Evolutionary conservation across 1,140 invertebrate species (phyloP).

Genomic region (Mizuhopecten yessoensis): DNA sequence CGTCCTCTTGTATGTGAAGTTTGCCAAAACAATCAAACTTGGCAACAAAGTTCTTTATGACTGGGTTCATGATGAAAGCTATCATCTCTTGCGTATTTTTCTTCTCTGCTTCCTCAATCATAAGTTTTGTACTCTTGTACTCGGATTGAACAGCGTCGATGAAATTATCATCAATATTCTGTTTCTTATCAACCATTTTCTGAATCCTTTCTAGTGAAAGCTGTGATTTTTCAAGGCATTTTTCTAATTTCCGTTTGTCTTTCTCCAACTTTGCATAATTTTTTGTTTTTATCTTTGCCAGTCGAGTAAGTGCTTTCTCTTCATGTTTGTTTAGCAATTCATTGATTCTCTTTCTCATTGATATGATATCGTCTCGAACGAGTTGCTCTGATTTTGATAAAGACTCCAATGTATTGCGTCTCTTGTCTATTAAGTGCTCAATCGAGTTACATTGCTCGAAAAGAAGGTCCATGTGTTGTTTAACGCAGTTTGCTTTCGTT

Average conservation of each 20-base stretch:
- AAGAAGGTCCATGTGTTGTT: background rate
- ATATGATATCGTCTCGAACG: background rate
- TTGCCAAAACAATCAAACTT: conserved; percentile 48
- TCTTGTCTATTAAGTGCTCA: background rate
- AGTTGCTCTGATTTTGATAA: background rate
- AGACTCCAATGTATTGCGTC: background rate
- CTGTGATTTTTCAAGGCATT: conserved; percentile 34
- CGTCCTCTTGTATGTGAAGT: background rate
- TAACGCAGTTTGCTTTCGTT: background rate
- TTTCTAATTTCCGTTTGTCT: conserved; percentile 53
- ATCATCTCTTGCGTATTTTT: conserved; percentile 38
- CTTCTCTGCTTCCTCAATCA: conserved; percentile 36
- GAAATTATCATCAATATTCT: background rate
- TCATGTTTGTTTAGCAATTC: background rate
- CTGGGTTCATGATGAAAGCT: background rate
- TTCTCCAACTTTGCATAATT: conserved; percentile 45
- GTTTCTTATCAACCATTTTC: conserved; percentile 46
- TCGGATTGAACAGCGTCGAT: background rate
- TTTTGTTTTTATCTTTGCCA: conserved; percentile 55
- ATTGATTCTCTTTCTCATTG: background rate
- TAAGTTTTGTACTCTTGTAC: background rate
- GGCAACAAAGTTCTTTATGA: conserved; percentile 30
- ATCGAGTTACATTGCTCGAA: conserved; percentile 15
- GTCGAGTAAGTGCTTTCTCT: background rate
- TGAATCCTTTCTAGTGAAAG: conserved; percentile 40